Conservation (phyloP, 2,797 vertebrate species). For the Xiphophorus birchmanni region DNA sequence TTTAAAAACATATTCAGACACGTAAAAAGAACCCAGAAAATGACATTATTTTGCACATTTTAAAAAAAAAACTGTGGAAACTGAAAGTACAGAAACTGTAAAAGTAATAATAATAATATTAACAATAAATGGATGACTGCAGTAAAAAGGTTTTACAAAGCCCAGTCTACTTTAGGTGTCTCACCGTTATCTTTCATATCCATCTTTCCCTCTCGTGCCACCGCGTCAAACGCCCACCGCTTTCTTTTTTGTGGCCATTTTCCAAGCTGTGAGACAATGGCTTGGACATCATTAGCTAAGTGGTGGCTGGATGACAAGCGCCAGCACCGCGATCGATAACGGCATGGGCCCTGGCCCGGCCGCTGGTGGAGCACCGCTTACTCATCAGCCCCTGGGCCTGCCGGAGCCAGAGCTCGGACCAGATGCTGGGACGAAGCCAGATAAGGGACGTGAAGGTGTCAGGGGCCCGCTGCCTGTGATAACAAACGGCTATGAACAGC, state of each 20-base stretch:
- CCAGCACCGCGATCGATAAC: slow-evolving; percentile 70
- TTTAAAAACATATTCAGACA: neutral
- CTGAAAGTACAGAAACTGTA: neutral
- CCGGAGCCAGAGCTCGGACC: slow-evolving; percentile 21
- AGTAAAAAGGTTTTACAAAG: slow-evolving; percentile 38
- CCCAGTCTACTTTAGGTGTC: slow-evolving; percentile 48
- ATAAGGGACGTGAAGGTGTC: slow-evolving; percentile 73
- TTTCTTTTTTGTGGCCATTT: slow-evolving; percentile 66
- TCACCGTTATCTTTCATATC: slow-evolving; percentile 46
- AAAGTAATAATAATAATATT: neutral
- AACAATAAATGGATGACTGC: slow-evolving; percentile 8
- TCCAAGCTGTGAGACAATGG: slow-evolving; percentile 63
- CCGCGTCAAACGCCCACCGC: slow-evolving; percentile 9
- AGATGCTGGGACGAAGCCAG: slow-evolving; percentile 53
- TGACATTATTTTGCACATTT: neutral
- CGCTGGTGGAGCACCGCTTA: slow-evolving; percentile 64
- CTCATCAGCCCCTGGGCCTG: slow-evolving; percentile 68
- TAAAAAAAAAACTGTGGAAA: neutral
- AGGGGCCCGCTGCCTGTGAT: slow-evolving; percentile 52
- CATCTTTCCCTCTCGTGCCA: slow-evolving; percentile 51
- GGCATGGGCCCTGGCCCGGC: slow-evolving; percentile 47
- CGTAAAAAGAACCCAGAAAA: neutral
- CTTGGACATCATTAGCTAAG: slow-evolving; percentile 81
- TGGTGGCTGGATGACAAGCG: slow-evolving; percentile 78
- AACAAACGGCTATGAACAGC: slow-evolving; percentile 69